Conservation (phyloP, 1,140 invertebrate genomes). For the Protaetia brevitarsis region DNA sequence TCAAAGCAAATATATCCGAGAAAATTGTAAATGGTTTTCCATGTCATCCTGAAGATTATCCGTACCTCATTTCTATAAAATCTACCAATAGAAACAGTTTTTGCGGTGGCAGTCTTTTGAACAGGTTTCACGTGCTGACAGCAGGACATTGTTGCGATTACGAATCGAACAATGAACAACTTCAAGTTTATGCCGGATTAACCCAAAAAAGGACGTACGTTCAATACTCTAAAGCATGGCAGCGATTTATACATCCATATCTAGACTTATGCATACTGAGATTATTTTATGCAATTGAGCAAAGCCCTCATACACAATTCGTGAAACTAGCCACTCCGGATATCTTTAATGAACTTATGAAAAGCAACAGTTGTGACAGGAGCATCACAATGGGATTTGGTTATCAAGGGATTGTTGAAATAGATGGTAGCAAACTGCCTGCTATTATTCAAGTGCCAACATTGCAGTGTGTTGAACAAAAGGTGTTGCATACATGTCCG, state of each 20-base stretch:
- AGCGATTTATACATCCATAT: background rate
- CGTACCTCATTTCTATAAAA: background rate
- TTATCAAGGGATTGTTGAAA: background rate
- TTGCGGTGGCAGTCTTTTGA: background rate
- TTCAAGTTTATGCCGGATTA: background rate
- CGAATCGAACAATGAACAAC: background rate
- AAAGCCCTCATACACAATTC: background rate
- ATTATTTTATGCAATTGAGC: background rate
- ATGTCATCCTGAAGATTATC: background rate
- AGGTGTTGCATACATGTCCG: background rate
- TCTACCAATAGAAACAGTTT: background rate
- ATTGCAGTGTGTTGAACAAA: background rate
- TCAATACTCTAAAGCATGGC: background rate
- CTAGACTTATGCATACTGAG: background rate
- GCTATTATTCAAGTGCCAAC: background rate
- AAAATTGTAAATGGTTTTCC: background rate
- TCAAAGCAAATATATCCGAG: background rate
- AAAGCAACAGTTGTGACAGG: background rate
- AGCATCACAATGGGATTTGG: background rate
- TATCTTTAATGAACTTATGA: background rate
- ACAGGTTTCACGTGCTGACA: background rate
- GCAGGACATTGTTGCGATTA: background rate
- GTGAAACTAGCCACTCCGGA: background rate
- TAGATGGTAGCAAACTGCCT: background rate
- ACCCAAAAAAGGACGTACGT: background rate